phyloP scores from a whole-genome alignment of 1,140 invertebrate genomes.

The Apolygus lucorum region DNA sequence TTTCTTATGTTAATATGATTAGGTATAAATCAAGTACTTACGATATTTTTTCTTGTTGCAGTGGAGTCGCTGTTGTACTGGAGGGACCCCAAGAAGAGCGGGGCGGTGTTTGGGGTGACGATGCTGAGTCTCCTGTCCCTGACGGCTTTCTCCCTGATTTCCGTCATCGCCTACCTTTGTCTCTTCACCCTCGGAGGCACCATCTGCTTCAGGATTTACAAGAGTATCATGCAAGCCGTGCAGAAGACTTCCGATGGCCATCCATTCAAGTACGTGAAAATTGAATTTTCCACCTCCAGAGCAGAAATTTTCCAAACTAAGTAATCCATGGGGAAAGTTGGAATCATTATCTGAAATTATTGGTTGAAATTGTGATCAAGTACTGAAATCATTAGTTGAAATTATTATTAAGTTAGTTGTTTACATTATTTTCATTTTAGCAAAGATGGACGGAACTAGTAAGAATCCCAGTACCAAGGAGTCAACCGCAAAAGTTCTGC shows the following conservation, averaged over 20 bases:
- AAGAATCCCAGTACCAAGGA: no score
- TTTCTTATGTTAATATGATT: no score
- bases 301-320: slow-evolving; percentile 1
- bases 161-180: slow-evolving; percentile 84
- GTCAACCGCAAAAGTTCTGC: no score
- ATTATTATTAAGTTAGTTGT: no score
- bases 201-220: slow-evolving; percentile 89
- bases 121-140: slow-evolving; percentile 82
- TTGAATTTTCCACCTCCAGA: no score
- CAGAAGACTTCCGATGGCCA: slow-evolving; percentile 96
- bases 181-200: slow-evolving; percentile 73
- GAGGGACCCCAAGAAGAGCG: slow-evolving; percentile 89
- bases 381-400: no score
- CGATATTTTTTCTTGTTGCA: slow-evolving; percentile 47
- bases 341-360: no score
- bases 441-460: no score
- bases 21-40: no score
- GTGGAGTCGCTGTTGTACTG: slow-evolving; percentile 95
- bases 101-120: slow-evolving; percentile 78
- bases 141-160: slow-evolving; percentile 90
- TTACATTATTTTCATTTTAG: no score
- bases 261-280: slow-evolving; percentile 81
- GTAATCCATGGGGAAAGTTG: background rate
- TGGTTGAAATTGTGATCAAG: no score
- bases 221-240: slow-evolving; percentile 87